Evolutionary conservation across 2,113 vertebrate genomes (phyloP), one percentile per base, ranked within the genome.

Genomic region (Anarhynchus alexandrinus): DNA sequence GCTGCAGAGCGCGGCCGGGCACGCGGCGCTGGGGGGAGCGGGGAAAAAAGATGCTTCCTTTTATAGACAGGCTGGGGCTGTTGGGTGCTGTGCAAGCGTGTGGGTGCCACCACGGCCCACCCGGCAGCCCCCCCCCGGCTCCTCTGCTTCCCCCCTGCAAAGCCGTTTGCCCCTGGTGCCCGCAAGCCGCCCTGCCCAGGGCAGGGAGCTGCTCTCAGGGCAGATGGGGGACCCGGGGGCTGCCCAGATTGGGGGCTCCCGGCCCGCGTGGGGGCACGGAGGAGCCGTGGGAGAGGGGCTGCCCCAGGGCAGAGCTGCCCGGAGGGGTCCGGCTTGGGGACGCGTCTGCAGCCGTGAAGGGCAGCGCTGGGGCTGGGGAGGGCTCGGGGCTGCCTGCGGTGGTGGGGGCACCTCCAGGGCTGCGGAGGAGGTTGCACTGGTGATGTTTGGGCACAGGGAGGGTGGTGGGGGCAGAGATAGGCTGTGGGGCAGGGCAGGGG

Each of bases 51-150:
- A 67, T 29, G 61, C 94, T 97, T 97, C 97, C 97, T 97, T 97
- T 97, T 97, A 97, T 97, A 97, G 97, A 13, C 96, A 95, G 91
- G 42, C 86, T 51, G 93, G 94, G 93, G 76, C 57, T 64, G 90
- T 57, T 91, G 90, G 87, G 96, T 61, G 93, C 62, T 1, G 9
- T 64, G 61, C 10, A 5, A 64, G 9, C 1, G 5, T 9, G 3
- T 64, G 91, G 95, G 92, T 93, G 93, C 52, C 67, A 57, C 85
- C 25, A 10, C 2, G 1, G 84, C 66, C 12, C 10, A 62, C 13
- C 85, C 12, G 5, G 71, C 85, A 82, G 52, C 64, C 52, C 88
- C 74, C 74, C 66, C 11, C 61, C 17, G 12, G 62, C n/a, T 66
- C 69, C 78, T 49, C 66, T 7, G 6, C 72, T 52, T n/a, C 26